These are phyloP conservation scores for Lacanobia wlatinum DNA, from an alignment of 2,888 invertebrate species.

Conservation along the genomic window DNA sequence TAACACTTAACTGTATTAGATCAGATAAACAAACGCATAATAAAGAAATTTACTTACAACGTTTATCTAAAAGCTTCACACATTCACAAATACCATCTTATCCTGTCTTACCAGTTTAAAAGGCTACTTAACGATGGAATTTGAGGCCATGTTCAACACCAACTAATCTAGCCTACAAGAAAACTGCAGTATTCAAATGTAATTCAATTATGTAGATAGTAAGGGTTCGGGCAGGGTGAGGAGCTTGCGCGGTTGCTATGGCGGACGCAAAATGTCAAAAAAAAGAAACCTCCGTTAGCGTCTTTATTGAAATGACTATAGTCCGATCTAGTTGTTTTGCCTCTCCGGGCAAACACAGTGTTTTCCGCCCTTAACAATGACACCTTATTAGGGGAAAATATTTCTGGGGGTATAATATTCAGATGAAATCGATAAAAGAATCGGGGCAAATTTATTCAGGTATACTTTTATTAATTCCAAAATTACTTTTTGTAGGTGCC, in stretches of 20 bases:
- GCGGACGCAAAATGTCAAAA: no score
- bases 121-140: slow-evolving; percentile 36
- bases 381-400: no score
- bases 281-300: no score
- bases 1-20: background rate
- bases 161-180: slow-evolving; percentile 48
- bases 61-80: slow-evolving; percentile 17
- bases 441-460: no score
- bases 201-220: slow-evolving; percentile 65
- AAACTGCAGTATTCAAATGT: slow-evolving; percentile 65
- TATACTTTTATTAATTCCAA: no score
- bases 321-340: no score
- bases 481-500: no score
- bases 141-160: slow-evolving; percentile 48
- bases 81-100: slow-evolving; percentile 11
- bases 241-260: background rate
- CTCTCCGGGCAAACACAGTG: no score
- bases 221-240: background rate
- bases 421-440: no score
- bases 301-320: no score
- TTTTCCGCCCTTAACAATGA: no score
- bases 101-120: slow-evolving; percentile 17
- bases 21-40: background rate
- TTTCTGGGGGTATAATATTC: no score
- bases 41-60: background rate